Evolutionary conservation across 2,797 vertebrate species (phyloP).

Genomic region (Hypotaenidia okinawae): DNA sequence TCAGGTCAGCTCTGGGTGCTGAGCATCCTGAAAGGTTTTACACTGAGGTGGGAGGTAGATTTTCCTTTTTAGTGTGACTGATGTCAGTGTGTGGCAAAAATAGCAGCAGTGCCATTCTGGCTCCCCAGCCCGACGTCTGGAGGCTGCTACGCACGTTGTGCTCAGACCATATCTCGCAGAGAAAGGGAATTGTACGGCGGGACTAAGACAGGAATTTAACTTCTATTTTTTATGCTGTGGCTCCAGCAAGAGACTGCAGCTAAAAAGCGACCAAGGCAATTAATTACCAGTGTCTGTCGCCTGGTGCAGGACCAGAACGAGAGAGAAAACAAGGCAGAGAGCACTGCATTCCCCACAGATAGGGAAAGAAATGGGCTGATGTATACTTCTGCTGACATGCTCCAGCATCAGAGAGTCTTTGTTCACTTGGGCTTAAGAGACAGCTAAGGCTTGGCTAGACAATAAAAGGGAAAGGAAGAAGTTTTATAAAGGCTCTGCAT

Average conservation of each 20-base stretch:
- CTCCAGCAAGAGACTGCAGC: constrained; percentile 7
- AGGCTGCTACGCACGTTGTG: background rate
- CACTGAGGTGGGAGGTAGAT: background rate
- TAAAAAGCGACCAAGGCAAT: background rate
- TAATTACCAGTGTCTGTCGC: background rate
- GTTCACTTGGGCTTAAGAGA: background rate
- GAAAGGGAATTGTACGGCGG: background rate
- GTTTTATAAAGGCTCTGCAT: background rate
- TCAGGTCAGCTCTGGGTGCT: background rate
- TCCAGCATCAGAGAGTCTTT: background rate
- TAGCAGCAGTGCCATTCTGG: background rate
- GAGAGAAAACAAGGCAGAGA: background rate
- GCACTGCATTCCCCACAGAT: background rate
- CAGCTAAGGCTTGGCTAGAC: background rate
- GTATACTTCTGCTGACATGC: background rate
- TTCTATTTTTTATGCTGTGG: background rate
- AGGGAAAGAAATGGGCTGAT: background rate
- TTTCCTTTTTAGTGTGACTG: background rate
- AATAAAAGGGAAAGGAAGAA: background rate
- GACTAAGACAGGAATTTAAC: background rate
- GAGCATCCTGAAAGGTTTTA: background rate
- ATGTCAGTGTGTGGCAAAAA: constrained; percentile 15
- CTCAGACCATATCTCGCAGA: background rate
- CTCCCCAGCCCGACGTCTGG: constrained; percentile 9
- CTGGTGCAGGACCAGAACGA: background rate